Conservation (phyloP, 2,888 invertebrate species). For the Psococerastis gibbosa region DNA sequence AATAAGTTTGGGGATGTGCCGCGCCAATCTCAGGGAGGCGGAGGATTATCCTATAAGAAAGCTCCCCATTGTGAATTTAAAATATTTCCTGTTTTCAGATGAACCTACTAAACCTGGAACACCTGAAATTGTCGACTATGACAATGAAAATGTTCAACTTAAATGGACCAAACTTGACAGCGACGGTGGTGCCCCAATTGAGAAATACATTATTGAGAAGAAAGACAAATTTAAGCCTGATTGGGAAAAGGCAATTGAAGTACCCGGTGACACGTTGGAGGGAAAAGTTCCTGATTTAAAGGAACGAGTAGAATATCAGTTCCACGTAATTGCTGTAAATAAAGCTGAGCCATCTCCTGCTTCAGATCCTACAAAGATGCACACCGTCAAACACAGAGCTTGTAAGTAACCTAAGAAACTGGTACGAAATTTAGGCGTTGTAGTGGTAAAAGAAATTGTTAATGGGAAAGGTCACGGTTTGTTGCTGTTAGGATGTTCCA, state of each 20-base stretch:
- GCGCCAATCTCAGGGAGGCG: no score
- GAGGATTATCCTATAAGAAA: no score
- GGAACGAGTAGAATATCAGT: conserved; percentile 80
- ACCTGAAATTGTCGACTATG: conserved; percentile 81
- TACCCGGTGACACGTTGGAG: conserved; percentile 50
- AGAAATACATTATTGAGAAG: conserved; percentile 84
- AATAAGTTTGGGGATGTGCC: no score
- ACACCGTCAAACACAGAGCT: conserved; percentile 71
- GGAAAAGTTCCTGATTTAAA: conserved; percentile 71
- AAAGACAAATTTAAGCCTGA: conserved; percentile 61
- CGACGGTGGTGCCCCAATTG: conserved; percentile 85
- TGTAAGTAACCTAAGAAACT: conserved; percentile 49
- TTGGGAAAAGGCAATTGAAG: conserved; percentile 79
- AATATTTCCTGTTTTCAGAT: no score
- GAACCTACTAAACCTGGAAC: conserved; percentile 79
- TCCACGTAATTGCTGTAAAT: conserved; percentile 78
- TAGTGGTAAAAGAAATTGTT: no score
- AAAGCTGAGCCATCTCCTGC: conserved; percentile 82
- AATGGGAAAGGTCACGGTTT: no score
- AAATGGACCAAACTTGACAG: conserved; percentile 78
- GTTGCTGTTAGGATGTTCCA: no score
- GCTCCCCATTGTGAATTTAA: no score
- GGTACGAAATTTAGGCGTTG: no score
- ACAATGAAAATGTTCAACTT: conserved; percentile 78
- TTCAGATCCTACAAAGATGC: conserved; percentile 77